Evolutionary conservation across 2,888 invertebrate genomes (phyloP), one percentile per base, ranked within the genome.

Genomic region (Argyresthia goedartella): DNA sequence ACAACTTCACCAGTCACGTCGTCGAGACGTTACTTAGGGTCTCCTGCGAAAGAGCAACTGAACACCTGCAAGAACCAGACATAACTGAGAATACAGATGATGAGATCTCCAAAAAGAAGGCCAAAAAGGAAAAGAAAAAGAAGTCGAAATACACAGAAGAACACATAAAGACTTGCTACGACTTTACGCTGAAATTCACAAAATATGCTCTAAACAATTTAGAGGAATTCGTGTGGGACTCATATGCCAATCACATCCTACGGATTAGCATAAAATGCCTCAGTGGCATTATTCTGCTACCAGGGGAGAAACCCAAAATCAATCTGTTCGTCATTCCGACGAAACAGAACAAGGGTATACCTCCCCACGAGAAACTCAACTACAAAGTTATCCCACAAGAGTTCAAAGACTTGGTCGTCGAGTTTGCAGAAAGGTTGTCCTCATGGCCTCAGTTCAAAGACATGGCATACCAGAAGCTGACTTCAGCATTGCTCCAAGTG

Each of bases 151-250:
- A 88, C 47, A 65, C 67, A 1, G 62, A 76, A 6, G 77, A 81
- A 2, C 90, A 90, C 55, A 67, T 87, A n/a, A 64, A 81, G 36
- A 82, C 77, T 46, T 93, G 92, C 59, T 81, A 88, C 1, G 80
- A 89, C 10, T 93, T 93, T 68, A 89, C 92, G 1, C 57, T 92
- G 11, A 94, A 92, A 72, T 81, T 93, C 4, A 89, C 91, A 54
- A 93, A 91, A 77, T 96, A 93, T 73, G 84, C 92, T 16, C 73
- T 95, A 0, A 96, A 96, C 71, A 96, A 96, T 80, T 80, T 95
- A 54, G 95, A 95, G 69, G 95, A 95, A 65, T 95, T 93, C 64
- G 88, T 94, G 0, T 92, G 91, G 89, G 93, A 95, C 67, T 79
- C 81, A 0, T 94, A 92, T 58, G 94, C 92, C 0, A 95, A 91